Evolutionary conservation across 2,113 vertebrate genomes (phyloP), one percentile per base, ranked within the genome.

Genomic region (Melanostigma gelatinosum): DNA sequence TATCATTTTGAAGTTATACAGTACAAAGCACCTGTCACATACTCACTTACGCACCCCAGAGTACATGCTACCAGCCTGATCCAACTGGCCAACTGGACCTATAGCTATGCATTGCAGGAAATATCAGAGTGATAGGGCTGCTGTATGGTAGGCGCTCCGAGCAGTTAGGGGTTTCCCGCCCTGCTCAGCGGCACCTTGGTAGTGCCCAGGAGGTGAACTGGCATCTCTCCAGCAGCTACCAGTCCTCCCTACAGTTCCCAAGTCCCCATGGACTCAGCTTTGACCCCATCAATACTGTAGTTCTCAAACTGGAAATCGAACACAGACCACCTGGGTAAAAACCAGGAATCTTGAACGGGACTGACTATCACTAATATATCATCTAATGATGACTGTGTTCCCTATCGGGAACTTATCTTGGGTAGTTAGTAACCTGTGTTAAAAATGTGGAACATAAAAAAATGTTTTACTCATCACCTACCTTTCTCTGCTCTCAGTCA

Each of bases 401-500:
- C 1, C 8, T 60, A 32, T 16, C 3, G 27, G 3, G n/a, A 46
- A 46, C 44, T 46, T 46, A 18, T 5, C 15, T 42, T 42, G 40
- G 40, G 3, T 11, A 42, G 13, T 16, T 46, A 16, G 44, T 6
- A 46, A 46, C 44, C 10, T 42, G 40, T 11, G 8, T 42, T 42
- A 42, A 42, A 42, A 42, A 12, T 42, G 40, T 42, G 40, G 10
- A 42, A 42, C 12, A 42, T 11, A 8, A 42, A 42, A 10, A 0
- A 42, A 42, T 32, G 40, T 42, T 42, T 42, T 10, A 42, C 40
- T 87, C 87, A 77, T 77, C 75, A 71, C 80, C 60, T 63, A 11
- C 76, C 81, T 73, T 82, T 58, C 75, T 79, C 76, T n/a, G 74
- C 75, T 74, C 78, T 36, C 57, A 63, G 75, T 85, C 79, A 89